Evolutionary conservation across 2,113 vertebrate genomes (phyloP).

Genomic region (Barbus barbus): DNA sequence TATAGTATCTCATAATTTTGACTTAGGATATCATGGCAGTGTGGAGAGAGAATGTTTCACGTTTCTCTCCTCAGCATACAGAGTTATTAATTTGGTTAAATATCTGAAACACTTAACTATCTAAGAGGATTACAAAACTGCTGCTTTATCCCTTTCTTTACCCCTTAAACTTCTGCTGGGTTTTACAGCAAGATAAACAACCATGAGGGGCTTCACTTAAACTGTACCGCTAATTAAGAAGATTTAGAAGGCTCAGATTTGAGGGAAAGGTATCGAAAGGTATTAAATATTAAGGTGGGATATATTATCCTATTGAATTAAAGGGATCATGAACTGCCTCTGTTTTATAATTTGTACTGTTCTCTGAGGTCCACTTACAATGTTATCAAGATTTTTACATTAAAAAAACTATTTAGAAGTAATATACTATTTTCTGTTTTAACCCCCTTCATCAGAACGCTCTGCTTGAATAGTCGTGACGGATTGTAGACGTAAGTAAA

Average conservation of each 20-base stretch:
- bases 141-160: conserved; percentile 16
- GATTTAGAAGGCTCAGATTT: not conserved
- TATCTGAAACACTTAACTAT: conserved; percentile 34
- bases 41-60: not conserved
- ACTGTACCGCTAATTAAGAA: not conserved
- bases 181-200: conserved; percentile 1
- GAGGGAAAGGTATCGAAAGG: not conserved
- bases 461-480: too few species aligned
- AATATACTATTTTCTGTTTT: too few species aligned
- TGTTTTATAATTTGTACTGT: too few species aligned
- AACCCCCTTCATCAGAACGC: too few species aligned
- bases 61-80: conserved; percentile 13
- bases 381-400: too few species aligned
- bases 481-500: too few species aligned
- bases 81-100: conserved; percentile 14
- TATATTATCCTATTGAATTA: not conserved
- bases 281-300: not conserved
- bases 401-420: too few species aligned
- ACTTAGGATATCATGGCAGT: too few species aligned
- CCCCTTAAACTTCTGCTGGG: not conserved
- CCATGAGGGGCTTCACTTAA: not conserved
- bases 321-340: too few species aligned
- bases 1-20: too few species aligned
- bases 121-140: conserved; percentile 48
- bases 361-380: too few species aligned